A percentile compares a stretch with the other conserved stretches of the same genome.
Evolutionary conservation across 1,140 invertebrate species (phyloP).

Genomic region (Platyura marginata): DNA sequence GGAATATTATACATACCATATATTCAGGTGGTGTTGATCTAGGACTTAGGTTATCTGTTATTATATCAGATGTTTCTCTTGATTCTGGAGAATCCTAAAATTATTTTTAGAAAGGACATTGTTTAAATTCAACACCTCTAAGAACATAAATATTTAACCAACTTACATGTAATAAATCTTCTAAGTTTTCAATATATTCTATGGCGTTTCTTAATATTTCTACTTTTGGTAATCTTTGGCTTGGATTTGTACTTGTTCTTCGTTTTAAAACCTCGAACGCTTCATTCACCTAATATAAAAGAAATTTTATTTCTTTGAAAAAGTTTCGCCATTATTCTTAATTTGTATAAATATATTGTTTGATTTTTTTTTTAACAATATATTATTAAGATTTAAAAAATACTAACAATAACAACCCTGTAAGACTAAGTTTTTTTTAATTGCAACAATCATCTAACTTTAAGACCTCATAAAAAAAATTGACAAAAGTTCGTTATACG

Average conservation of each 20-base stretch:
- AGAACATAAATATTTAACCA: neutral
- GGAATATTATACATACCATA: neutral
- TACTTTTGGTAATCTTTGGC: conserved; percentile 89
- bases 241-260: conserved; percentile 83
- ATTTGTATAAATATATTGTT: too few species aligned
- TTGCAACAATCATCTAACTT: too few species aligned
- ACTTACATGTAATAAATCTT: conserved; percentile 53
- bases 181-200: conserved; percentile 92
- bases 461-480: too few species aligned
- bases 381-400: too few species aligned
- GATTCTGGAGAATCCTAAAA: neutral
- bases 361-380: too few species aligned
- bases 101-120: too few species aligned
- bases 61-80: neutral
- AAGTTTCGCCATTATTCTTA: too few species aligned
- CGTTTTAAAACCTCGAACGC: conserved; percentile 90
- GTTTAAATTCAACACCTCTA: too few species aligned
- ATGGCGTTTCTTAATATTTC: conserved; percentile 94
- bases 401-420: too few species aligned
- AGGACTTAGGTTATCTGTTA: neutral
- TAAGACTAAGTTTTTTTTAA: too few species aligned
- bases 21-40: neutral
- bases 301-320: too few species aligned
- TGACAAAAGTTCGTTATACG: too few species aligned
- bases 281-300: conserved; percentile 96